Conservation (phyloP, 2,797 vertebrate species). For the Liasis olivaceus region DNA sequence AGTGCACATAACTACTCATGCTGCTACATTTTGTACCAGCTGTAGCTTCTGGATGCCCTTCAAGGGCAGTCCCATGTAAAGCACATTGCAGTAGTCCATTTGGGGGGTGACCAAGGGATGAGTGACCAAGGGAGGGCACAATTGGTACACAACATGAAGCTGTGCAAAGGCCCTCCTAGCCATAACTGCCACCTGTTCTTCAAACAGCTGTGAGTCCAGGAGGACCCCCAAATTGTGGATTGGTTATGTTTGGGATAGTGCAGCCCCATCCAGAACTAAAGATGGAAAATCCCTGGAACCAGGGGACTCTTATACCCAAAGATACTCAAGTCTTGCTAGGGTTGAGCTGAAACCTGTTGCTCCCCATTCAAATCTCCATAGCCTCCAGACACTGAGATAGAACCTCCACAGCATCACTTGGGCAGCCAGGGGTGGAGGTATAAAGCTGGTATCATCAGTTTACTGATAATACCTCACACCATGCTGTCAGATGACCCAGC, state of each 20-base stretch:
- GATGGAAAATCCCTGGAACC: not conserved
- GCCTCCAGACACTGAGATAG: not conserved
- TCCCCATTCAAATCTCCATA: not conserved
- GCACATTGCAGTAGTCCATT: not conserved
- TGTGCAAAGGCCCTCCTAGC: not conserved
- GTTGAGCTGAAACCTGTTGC: not conserved
- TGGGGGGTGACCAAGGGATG: not conserved
- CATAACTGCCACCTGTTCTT: not conserved
- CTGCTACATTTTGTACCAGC: not conserved
- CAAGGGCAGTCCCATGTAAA: not conserved
- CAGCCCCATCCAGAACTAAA: not conserved
- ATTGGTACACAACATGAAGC: not conserved
- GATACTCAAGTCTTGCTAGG: not conserved
- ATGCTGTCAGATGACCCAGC: not conserved
- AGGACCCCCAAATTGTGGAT: not conserved
- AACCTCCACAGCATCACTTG: not conserved
- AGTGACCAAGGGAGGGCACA: not conserved
- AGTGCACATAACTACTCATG: not conserved
- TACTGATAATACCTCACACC: not conserved
- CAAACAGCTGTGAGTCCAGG: not conserved
- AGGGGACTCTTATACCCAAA: not conserved
- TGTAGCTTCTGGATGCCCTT: not conserved
- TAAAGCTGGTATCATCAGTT: not conserved
- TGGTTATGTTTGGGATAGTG: not conserved
- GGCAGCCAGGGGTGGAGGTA: not conserved